Base-by-base conservation (phyloP, 2,888 invertebrate genomes). In the Therioaphis trifolii region DNA sequence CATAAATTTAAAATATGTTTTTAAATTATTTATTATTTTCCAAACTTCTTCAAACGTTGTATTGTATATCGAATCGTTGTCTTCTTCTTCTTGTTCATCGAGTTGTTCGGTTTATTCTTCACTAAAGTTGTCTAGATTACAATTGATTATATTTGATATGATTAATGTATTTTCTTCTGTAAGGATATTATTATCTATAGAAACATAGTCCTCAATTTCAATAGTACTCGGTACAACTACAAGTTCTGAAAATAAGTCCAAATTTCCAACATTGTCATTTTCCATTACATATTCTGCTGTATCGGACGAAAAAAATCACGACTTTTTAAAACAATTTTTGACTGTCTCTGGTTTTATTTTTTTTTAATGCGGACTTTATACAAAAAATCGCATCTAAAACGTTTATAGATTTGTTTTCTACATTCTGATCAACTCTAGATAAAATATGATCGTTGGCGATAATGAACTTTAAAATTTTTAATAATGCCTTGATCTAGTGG, bases 291-390 rank as follows among this genome's bases (percentile, higher is more conserved):
- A 68, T 68, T 68, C 21, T 35, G 35, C 35, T 18, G 63, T 35
- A 66, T 66, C n/a, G 11, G 11, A 66, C 18, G 35, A 66, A 66
- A 66, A 68, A 68, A 68, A 68, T 43, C 40, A n/a, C 1, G 40
- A 40, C 21, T 68, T 68, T 68, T 68, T 27, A 68, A 68, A 68
- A 68, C n/a, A n/a, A n/a, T n/a, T n/a, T n/a, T n/a, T n/a, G n/a
- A n/a, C n/a, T n/a, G n/a, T n/a, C n/a, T n/a, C n/a, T n/a, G n/a
- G n/a, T n/a, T n/a, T n/a, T n/a, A n/a, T n/a, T n/a, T n/a, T n/a
- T n/a, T n/a, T n/a, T n/a, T n/a, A n/a, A n/a, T n/a, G n/a, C n/a
- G n/a, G n/a, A n/a, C n/a, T n/a, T n/a, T n/a, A n/a, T n/a, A n/a
- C n/a, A n/a, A n/a, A n/a, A n/a, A n/a, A n/a, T n/a, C n/a, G n/a